Base-by-base conservation (phyloP, 2,888 invertebrate species). In the Folsomia manolachei region DNA sequence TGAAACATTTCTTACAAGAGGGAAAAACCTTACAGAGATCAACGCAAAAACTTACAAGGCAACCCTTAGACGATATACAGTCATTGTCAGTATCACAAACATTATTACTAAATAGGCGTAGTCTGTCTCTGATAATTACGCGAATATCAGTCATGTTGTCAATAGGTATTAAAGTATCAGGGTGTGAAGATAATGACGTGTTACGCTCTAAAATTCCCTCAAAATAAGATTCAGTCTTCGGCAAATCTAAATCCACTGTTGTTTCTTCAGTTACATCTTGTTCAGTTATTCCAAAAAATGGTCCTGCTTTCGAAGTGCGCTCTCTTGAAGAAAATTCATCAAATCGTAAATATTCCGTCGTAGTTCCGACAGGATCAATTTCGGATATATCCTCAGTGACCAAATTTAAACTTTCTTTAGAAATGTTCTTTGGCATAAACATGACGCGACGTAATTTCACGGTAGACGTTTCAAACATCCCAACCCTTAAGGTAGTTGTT, bases 21-120 rank as follows among this genome's bases (percentile, higher is more conserved):
- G 69, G 60, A 25, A 70, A 78, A 69, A 88, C 84, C 61, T 86
- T 84, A 80, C 95, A 95, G 72, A 94, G 93, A 84, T 91, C 92
- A 2, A 74, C 69, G 70, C 81, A 81, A 66, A 74, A 70, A 52
- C 75, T 75, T 51, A 77, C 62, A n/a, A 81, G 64, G 69, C 82
- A 82, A 67, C 65, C 65, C 68, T 73, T 75, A 70, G 70, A 66
- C 26, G 72, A 69, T 27, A 56, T 62, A 62, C 79, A 79, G 26
- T 79, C 78, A 27, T 72, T 64, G 71, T 74, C 69, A 52, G 62
- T 71, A 61, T 78, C 79, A 70, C 79, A 79, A 18, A 73, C 70
- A 51, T 67, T 64, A 63, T 78, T 78, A 19, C 25, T 7, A 14
- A 66, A 39, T 14, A 39, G 39, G 4, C 39, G 39, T 39, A 67